Evolutionary conservation across 2,888 invertebrate genomes (phyloP).

Genomic region (Drosophila pegasa): DNA sequence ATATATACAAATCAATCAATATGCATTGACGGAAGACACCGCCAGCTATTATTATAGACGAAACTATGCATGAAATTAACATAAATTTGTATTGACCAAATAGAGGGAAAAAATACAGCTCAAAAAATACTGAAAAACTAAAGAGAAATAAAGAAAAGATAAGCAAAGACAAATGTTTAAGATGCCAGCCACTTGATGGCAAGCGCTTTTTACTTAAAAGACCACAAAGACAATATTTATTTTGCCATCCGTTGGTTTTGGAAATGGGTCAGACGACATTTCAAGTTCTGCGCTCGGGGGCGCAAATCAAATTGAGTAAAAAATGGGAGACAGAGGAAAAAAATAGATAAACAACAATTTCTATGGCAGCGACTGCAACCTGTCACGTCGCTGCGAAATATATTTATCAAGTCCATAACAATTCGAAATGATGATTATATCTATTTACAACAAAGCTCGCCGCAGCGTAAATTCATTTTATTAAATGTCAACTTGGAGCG

Average conservation of each 20-base stretch:
- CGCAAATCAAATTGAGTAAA: conserved; percentile 13
- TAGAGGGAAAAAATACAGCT: not conserved
- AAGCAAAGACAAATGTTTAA: conserved; percentile 19
- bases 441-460: conserved; percentile 60
- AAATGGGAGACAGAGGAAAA: not conserved
- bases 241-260: conserved; percentile 25
- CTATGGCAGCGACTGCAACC: conserved; percentile 55
- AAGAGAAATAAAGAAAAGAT: conserved; percentile 7
- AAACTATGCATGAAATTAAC: conserved; percentile 65
- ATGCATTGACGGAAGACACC: conserved; percentile 56
- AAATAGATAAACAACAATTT: conserved; percentile 42
- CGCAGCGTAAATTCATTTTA: conserved; percentile 64
- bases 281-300: conserved; percentile 32
- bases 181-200: conserved; percentile 41
- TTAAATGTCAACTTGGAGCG: conserved; percentile 73
- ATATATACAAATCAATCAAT: conserved; percentile 61
- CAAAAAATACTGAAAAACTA: not conserved
- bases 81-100: conserved; percentile 55
- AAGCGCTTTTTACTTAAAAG: conserved; percentile 14
- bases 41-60: conserved; percentile 47
- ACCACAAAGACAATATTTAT: conserved; percentile 49
- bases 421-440: conserved; percentile 72
- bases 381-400: conserved; percentile 58
- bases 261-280: conserved; percentile 57
- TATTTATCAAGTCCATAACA: conserved; percentile 73